Base-by-base conservation (phyloP, 2,113 vertebrate genomes). In the Melanostigma gelatinosum region DNA sequence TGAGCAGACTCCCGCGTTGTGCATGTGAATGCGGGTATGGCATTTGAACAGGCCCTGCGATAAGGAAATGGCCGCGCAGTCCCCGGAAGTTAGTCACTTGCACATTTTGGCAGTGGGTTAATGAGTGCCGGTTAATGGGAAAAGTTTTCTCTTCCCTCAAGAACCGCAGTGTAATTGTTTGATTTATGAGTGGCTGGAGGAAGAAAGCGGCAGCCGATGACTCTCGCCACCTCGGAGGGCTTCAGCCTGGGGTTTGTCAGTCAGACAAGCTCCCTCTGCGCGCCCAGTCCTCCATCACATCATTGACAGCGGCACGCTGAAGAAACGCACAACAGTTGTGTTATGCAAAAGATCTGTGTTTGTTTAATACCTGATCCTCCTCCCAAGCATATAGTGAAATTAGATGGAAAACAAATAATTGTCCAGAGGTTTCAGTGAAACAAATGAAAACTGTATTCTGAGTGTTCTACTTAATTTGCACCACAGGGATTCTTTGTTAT, bases 111-210 rank as follows among this genome's bases (percentile, higher is more conserved):
- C 90, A 89, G 69, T 72, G 52, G 84, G 89, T 84, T 93, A 93
- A 93, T 91, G 87, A 91, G 75, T 42, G 70, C 27, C 48, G n/a
- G 61, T 82, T 88, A 87, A 87, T 89, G 62, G 85, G 70, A 84
- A 88, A 91, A 86, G 54, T 85, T 89, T 74, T 72, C 63, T 79
- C 72, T 83, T 82, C 80, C 88, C 84, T 63, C 48, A 75, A 90
- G 90, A 80, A 76, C 61, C 48, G 44, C 60, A 85, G 29, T 73
- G 77, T 89, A 90, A 91, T 92, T 88, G 91, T 91, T 92, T 81
- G 88, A 94, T 90, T 93, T 88, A 92, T 90, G 89, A 89, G 80
- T 78, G 58, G 71, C 77, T 86, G 74, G 13, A 86, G 84, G 89
- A 85, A 9, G 75, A 75, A 71, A n/a, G 73, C 63, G 55, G 69